Evolutionary conservation across 1,140 invertebrate genomes (phyloP).

Genomic region (Sesamia nonagrioides): DNA sequence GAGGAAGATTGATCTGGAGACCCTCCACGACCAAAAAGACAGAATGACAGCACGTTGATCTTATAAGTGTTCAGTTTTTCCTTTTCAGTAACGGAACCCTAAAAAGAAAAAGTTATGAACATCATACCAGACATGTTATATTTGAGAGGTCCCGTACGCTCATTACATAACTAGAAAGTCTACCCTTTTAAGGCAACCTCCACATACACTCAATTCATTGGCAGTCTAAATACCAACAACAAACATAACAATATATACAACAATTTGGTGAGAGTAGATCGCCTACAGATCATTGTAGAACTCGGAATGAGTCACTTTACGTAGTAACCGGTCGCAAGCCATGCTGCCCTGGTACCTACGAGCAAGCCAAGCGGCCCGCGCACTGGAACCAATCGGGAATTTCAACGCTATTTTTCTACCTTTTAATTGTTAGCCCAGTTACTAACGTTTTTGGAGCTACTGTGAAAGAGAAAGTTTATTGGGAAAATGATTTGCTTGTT

Average conservation of each 20-base stretch:
- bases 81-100: neutral
- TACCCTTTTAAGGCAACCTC: neutral
- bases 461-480: constrained; percentile 14
- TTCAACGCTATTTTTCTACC: neutral
- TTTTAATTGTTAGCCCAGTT: neutral
- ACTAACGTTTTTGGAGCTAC: neutral
- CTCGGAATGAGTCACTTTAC: constrained; percentile 57
- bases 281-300: constrained; percentile 52
- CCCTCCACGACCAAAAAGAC: no score
- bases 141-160: neutral
- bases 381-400: constrained; percentile 43
- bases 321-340: constrained; percentile 45
- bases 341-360: neutral
- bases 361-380: neutral
- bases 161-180: no score
- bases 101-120: neutral
- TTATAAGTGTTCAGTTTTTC: neutral
- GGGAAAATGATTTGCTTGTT: neutral
- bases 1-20: no score
- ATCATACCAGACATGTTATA: neutral
- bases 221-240: constrained; percentile 4
- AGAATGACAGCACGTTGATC: no score
- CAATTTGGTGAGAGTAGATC: constrained; percentile 49
- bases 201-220: neutral
- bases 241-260: neutral